A percentile compares a stretch with the other conserved stretches of the same genome.
These are phyloP conservation scores for Sitophilus oryzae DNA, from an alignment of 1,140 invertebrate genomes.

Conservation along the genomic window DNA sequence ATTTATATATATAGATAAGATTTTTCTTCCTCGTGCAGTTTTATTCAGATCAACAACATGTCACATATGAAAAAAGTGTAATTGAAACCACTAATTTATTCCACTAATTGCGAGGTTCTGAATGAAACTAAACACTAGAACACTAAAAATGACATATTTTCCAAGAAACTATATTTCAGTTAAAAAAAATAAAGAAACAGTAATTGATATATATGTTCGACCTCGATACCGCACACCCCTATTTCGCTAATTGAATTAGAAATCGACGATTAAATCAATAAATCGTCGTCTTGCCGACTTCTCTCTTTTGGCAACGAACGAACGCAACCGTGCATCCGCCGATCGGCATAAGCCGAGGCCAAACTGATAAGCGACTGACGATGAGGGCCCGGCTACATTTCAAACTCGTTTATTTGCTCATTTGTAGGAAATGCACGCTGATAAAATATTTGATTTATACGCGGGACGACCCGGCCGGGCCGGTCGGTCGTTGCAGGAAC, in stretches of 20 bases:
- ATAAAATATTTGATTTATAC: constrained; percentile 16
- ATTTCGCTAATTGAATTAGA: neutral
- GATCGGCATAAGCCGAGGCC: neutral
- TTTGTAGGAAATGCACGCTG: constrained; percentile 11
- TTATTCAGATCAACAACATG: too few species aligned
- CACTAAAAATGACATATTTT: too few species aligned
- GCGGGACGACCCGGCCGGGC: constrained; percentile 5
- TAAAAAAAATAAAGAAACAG: too few species aligned
- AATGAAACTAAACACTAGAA: too few species aligned
- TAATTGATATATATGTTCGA: too few species aligned
- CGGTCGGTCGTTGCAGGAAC: neutral
- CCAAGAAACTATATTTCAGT: too few species aligned
- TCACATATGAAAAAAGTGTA: too few species aligned
- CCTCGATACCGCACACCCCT: too few species aligned
- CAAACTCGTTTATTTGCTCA: constrained; percentile 15
- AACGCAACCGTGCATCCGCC: neutral
- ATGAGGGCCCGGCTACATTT: constrained; percentile 13
- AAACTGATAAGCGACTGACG: constrained; percentile 7
- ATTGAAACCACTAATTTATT: too few species aligned
- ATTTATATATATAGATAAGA: too few species aligned
- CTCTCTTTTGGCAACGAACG: neutral
- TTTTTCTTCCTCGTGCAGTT: too few species aligned
- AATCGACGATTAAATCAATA: neutral
- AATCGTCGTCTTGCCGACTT: neutral
- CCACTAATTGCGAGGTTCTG: too few species aligned